Evolutionary conservation across 2,113 vertebrate species (phyloP).

Genomic region (Labrus mixtus): DNA sequence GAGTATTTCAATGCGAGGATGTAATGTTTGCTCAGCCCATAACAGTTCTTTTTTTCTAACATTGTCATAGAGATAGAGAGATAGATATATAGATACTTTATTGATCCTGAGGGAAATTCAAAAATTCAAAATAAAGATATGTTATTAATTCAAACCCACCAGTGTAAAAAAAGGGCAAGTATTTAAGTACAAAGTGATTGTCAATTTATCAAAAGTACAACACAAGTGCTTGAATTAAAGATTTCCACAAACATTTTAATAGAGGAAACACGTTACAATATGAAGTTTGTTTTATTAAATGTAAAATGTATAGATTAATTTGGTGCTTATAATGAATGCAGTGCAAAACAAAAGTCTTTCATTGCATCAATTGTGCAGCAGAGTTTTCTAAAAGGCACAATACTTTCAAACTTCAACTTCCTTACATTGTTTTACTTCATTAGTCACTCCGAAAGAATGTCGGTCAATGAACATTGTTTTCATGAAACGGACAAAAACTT

Average conservation of each 20-base stretch:
- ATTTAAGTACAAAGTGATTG: neutral
- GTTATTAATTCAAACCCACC: too few species aligned
- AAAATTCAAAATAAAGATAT: too few species aligned
- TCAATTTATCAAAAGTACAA: neutral
- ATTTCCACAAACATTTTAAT: neutral
- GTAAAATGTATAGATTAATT: neutral
- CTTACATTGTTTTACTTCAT: neutral
- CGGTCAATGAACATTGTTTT: neutral
- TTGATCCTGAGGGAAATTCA: too few species aligned
- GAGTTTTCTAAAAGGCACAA: neutral
- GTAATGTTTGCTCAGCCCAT: too few species aligned
- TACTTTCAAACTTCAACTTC: neutral
- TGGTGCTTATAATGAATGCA: neutral
- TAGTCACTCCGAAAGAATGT: neutral
- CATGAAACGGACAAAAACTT: too few species aligned
- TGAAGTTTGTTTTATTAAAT: conserved; percentile 2
- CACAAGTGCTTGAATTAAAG: conserved; percentile 1
- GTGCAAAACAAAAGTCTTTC: conserved; percentile 23
- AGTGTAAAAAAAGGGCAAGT: too few species aligned
- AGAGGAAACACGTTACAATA: neutral
- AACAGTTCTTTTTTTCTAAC: too few species aligned
- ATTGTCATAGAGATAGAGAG: too few species aligned
- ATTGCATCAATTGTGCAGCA: neutral
- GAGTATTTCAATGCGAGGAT: too few species aligned
- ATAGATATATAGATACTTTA: too few species aligned